Conservation (phyloP, 2,888 invertebrate species). For the Trachelus stipa region DNA sequence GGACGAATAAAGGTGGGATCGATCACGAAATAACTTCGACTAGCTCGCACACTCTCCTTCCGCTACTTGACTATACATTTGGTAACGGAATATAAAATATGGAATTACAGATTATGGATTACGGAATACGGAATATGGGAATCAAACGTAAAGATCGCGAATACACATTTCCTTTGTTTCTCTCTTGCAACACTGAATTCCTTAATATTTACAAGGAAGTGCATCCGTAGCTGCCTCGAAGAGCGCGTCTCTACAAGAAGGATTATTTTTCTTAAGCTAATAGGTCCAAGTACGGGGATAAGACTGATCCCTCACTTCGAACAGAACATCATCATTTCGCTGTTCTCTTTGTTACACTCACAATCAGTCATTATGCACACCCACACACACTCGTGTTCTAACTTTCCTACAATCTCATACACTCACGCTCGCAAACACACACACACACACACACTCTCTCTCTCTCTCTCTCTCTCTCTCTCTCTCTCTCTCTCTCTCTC, state of each 20-base stretch:
- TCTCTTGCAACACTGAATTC: neutral
- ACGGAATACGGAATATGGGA: neutral
- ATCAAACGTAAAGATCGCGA: neutral
- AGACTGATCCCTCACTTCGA: neutral
- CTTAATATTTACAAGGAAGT: neutral
- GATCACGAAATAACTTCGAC: neutral
- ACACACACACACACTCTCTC: too few species aligned
- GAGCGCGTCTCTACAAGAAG: neutral
- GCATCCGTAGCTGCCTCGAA: neutral
- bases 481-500: too few species aligned
- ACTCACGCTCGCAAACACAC: neutral
- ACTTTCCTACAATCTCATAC: neutral
- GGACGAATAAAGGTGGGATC: neutral
- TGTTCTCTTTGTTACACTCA: neutral
- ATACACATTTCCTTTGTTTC: neutral
- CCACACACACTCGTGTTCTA: neutral
- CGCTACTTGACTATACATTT: neutral
- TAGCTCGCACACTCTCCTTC: neutral
- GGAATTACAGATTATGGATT: neutral
- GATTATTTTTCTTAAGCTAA: neutral
- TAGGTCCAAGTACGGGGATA: neutral
- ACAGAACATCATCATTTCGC: neutral
- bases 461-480: too few species aligned
- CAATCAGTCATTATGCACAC: neutral
- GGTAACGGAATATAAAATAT: neutral